These are phyloP conservation scores for Pachycephala philippinensis DNA, from an alignment of 2,113 vertebrate genomes.

Conservation along the genomic window DNA sequence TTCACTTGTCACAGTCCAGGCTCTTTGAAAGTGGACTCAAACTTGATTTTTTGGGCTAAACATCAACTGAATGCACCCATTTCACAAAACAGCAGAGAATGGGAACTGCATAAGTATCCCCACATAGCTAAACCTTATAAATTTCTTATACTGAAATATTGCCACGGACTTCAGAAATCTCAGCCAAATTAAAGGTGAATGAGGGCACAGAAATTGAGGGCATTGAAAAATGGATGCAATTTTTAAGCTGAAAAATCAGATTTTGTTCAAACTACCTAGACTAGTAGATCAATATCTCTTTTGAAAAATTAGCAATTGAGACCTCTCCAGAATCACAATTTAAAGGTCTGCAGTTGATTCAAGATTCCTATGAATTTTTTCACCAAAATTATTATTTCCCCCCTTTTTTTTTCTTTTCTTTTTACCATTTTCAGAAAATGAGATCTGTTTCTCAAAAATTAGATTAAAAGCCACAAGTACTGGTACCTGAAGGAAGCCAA, in stretches of 20 bases:
- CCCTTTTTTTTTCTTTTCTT: background rate
- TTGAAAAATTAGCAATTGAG: background rate
- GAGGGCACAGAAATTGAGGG: background rate
- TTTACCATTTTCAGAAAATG: background rate
- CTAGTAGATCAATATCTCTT: background rate
- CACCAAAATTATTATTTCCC: background rate
- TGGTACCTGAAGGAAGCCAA: too few relatives aligned
- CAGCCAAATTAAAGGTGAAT: background rate
- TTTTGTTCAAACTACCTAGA: background rate
- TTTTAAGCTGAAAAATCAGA: background rate
- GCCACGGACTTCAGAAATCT: background rate
- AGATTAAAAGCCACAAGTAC: background rate
- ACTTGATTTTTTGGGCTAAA: background rate
- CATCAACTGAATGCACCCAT: background rate
- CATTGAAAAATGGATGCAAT: background rate
- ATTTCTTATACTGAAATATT: background rate
- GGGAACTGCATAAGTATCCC: fast-evolving
- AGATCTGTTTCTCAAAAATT: background rate
- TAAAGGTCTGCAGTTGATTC: background rate
- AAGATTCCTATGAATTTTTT: background rate
- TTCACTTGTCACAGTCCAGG: background rate
- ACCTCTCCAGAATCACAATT: background rate
- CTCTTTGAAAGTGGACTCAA: background rate
- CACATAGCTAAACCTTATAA: background rate
- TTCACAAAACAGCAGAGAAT: background rate